Evolutionary conservation across 2,113 vertebrate species (phyloP).

Genomic region (Eolophus roseicapilla): DNA sequence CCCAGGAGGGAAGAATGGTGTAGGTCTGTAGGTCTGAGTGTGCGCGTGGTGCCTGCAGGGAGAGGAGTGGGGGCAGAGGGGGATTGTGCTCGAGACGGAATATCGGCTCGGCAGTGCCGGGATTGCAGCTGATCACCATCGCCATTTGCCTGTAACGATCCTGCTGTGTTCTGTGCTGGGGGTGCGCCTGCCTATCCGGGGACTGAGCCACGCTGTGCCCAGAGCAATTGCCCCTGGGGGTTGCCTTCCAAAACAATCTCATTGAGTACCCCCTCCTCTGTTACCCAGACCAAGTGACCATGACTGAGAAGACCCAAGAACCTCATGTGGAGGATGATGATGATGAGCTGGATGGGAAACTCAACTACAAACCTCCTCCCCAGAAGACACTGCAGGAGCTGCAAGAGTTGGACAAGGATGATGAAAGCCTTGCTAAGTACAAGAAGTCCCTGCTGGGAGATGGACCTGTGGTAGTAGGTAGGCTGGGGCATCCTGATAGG

Average conservation of each 20-base stretch:
- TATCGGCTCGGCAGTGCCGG: neutral
- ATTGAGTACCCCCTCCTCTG: neutral
- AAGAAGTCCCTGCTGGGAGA: constrained; percentile 82
- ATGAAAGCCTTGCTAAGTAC: constrained; percentile 81
- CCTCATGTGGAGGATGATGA: constrained; percentile 76
- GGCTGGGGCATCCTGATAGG: neutral
- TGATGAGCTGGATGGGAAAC: constrained; percentile 77
- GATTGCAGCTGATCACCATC: neutral
- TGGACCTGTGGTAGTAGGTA: constrained; percentile 78
- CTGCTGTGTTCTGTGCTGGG: fast-evolving
- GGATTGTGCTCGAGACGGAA: neutral
- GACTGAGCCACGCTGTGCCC: neutral
- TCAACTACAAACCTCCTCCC: constrained; percentile 83
- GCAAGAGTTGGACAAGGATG: constrained; percentile 82
- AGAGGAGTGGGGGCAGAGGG: constrained; percentile 26
- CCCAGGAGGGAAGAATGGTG: neutral
- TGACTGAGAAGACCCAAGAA: constrained; percentile 78
- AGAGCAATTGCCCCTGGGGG: neutral
- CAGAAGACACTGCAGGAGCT: constrained; percentile 82
- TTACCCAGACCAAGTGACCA: constrained; percentile 43
- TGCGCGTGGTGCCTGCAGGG: constrained; percentile 25
- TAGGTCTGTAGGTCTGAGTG: constrained; percentile 43
- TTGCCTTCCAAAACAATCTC: neutral
- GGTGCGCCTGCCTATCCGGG: neutral
- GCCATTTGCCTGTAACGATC: neutral